Evolutionary conservation across 2,113 vertebrate species (phyloP).

Genomic region (Ceratotherium simum): DNA sequence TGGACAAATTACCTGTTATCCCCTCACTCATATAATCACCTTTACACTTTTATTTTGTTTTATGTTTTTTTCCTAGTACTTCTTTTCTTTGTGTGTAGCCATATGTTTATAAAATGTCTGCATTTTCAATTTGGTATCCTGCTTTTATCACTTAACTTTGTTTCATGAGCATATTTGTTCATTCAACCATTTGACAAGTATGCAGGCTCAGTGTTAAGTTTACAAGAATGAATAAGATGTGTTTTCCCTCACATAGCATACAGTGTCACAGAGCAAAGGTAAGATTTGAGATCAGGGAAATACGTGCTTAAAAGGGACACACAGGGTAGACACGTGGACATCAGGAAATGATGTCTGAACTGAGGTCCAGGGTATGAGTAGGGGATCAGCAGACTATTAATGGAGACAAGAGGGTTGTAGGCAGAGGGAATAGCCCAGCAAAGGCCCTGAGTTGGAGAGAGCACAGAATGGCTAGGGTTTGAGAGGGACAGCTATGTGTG

Average conservation of each 20-base stretch:
- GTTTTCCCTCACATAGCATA: not conserved
- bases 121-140: not conserved
- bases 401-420: not conserved
- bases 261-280: not conserved
- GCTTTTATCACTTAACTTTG: constrained; percentile 20
- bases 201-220: not conserved
- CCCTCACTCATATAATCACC: not conserved
- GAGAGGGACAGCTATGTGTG: not conserved
- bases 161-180: constrained; percentile 44
- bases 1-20: not conserved
- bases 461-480: too few species aligned
- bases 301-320: not conserved
- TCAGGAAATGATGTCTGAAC: not conserved
- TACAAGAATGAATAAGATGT: not conserved
- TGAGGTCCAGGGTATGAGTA: not conserved
- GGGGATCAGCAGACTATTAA: too few species aligned
- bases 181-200: constrained; percentile 50
- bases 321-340: not conserved
- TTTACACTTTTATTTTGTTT: not conserved
- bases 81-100: not conserved
- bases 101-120: constrained; percentile 14
- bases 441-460: not conserved
- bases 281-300: not conserved
- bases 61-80: not conserved
- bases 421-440: too few species aligned